phyloP scores from a whole-genome alignment of 2,113 vertebrate species.

The Ailuropoda melanoleuca region DNA sequence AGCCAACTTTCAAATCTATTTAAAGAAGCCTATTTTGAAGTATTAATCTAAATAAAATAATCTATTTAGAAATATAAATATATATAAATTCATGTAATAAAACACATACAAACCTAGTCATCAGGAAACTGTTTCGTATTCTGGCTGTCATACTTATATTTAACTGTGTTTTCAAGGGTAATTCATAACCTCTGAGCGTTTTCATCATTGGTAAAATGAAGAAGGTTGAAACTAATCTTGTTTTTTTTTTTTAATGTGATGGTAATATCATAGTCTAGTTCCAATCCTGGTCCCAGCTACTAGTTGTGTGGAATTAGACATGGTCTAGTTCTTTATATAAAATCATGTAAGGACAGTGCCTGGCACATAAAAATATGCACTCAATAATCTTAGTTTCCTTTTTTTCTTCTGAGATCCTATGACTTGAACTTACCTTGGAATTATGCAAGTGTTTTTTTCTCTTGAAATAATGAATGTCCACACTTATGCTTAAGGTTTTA shows the following conservation, averaged over 20 bases:
- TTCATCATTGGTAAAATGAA: background rate
- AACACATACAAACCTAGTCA: background rate
- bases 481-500: background rate
- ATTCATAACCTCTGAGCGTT: background rate
- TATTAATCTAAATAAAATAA: slow-evolving; percentile 38
- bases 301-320: background rate
- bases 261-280: background rate
- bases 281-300: background rate
- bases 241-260: background rate
- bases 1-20: slow-evolving; percentile 14
- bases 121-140: background rate
- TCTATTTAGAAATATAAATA: background rate
- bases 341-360: background rate
- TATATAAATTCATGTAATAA: background rate
- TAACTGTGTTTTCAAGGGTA: slow-evolving; percentile 22
- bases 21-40: slow-evolving; percentile 28
- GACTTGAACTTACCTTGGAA: slow-evolving; percentile 39
- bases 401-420: slow-evolving; percentile 19
- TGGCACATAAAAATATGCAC: background rate
- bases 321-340: background rate
- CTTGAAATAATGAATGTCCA: background rate
- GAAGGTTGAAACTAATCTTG: background rate
- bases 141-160: background rate
- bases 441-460: background rate
- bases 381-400: background rate